Conservation (phyloP, 2,797 vertebrate genomes). For the Numenius phaeopus region DNA sequence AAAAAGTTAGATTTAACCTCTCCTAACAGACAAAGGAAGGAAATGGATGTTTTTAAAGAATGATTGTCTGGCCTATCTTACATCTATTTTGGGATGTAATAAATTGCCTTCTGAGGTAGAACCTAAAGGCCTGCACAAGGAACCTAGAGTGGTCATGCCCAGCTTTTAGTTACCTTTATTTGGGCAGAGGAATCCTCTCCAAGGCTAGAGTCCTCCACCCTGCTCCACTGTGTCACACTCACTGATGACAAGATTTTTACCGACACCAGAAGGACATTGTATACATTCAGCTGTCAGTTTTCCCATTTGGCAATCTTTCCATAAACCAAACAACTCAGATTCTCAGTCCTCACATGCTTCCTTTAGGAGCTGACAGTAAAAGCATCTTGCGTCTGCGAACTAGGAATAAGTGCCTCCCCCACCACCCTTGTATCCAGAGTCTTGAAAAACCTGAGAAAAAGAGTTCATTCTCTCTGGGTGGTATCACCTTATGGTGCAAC, state of each 20-base stretch:
- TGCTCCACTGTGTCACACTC: neutral
- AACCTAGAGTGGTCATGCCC: neutral
- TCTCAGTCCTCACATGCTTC: neutral
- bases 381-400: neutral
- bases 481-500: neutral
- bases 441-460: neutral
- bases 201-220: neutral
- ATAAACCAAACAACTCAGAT: neutral
- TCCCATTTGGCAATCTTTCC: neutral
- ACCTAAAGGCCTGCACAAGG: neutral
- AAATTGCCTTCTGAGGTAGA: neutral
- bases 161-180: neutral
- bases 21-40: neutral
- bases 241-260: neutral
- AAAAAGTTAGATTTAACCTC: neutral
- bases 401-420: neutral
- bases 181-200: neutral
- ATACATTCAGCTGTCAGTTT: neutral
- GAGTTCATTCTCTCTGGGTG: neutral
- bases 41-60: neutral
- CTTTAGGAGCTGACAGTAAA: neutral
- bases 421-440: neutral
- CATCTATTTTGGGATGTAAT: neutral
- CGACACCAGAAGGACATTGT: neutral
- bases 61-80: neutral